Evolutionary conservation across 2,888 invertebrate species (phyloP).

Genomic region (Cremastobaeus sp.): DNA sequence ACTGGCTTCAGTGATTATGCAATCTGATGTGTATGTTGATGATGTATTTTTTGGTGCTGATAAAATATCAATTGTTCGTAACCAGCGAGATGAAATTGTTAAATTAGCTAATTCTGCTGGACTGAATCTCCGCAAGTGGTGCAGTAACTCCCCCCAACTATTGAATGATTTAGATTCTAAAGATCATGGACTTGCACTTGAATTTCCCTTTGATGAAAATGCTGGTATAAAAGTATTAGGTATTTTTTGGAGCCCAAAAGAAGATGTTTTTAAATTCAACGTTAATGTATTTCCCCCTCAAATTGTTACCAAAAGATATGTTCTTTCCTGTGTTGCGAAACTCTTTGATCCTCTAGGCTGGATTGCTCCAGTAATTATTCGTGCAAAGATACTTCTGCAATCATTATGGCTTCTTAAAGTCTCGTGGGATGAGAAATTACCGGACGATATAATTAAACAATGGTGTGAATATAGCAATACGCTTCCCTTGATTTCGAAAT

Average conservation of each 20-base stretch:
- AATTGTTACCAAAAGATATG: constrained; percentile 4
- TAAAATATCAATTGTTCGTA: constrained; percentile 7
- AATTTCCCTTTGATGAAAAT: too few species aligned
- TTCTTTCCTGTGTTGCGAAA: constrained; percentile 5
- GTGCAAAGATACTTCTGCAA: constrained; percentile 10
- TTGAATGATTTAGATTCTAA: neutral
- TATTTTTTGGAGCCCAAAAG: constrained; percentile 3
- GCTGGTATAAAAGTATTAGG: constrained; percentile 8
- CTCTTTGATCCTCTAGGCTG: constrained; percentile 17
- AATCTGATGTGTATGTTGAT: constrained; percentile 22
- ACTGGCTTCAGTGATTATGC: constrained; percentile 3
- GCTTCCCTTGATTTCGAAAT: neutral
- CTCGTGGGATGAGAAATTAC: constrained; percentile 10
- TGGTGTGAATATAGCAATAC: neutral
- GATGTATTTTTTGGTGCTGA: too few species aligned
- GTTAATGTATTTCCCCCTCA: neutral
- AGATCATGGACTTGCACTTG: too few species aligned
- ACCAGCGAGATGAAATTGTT: constrained; percentile 21
- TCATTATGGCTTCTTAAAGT: constrained; percentile 16
- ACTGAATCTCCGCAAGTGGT: too few species aligned
- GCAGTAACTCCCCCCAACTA: too few species aligned
- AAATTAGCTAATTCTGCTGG: too few species aligned
- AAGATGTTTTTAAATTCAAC: constrained; percentile 10
- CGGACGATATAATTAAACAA: neutral
- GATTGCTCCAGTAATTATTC: constrained; percentile 6